A percentile compares a stretch with the other conserved stretches of the same genome.
Conservation (phyloP, 2,888 invertebrate species). For the Gibbula magus region DNA sequence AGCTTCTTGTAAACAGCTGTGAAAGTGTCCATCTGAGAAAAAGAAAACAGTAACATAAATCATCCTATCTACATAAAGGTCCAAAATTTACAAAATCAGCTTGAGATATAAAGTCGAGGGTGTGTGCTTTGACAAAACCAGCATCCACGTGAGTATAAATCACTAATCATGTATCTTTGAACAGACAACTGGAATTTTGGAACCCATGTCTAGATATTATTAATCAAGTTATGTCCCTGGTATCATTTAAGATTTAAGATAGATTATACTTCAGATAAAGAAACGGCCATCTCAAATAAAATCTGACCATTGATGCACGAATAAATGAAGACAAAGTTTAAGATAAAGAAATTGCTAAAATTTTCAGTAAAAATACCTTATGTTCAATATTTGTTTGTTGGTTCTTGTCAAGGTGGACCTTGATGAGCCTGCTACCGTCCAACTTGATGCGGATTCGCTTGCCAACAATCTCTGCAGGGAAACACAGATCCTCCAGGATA, state of each 20-base stretch:
- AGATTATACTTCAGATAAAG: too few species aligned
- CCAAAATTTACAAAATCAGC: too few species aligned
- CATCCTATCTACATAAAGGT: background rate
- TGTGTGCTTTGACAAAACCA: too few species aligned
- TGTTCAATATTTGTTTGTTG: slow-evolving; percentile 99
- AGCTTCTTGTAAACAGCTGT: slow-evolving; percentile 98
- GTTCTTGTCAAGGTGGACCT: slow-evolving; percentile 94
- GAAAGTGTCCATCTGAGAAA: slow-evolving; percentile 95
- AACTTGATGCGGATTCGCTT: slow-evolving; percentile 96
- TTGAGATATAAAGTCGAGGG: too few species aligned
- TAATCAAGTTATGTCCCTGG: too few species aligned
- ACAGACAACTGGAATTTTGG: too few species aligned
- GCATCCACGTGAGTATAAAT: too few species aligned
- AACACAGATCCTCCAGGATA: slow-evolving; percentile 96
- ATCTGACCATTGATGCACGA: background rate
- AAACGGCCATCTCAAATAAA: background rate
- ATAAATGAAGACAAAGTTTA: background rate
- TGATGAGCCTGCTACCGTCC: slow-evolving; percentile 96
- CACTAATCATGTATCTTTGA: too few species aligned
- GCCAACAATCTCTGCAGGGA: slow-evolving; percentile 99
- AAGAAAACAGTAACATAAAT: slow-evolving; percentile 46
- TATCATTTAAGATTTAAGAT: too few species aligned
- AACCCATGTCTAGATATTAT: too few species aligned
- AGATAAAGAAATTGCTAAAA: too few species aligned
- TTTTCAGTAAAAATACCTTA: slow-evolving; percentile 82